Percentiles rank a stretch among this genome's conserved stretches.
phyloP scores from a whole-genome alignment of 2,797 vertebrate species.

The Peromyscus eremicus region DNA sequence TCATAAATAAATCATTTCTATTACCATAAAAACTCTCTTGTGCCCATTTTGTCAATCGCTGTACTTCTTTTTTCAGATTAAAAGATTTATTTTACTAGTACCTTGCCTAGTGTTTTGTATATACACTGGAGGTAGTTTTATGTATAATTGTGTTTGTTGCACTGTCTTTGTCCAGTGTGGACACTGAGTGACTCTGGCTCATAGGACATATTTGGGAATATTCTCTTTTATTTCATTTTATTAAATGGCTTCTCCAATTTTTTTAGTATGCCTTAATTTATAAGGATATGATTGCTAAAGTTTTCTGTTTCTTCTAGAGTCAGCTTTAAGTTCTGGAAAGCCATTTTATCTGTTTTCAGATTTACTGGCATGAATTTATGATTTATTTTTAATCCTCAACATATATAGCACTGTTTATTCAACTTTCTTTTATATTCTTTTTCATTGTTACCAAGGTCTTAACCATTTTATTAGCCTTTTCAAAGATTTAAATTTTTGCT shows the following conservation, averaged over 20 bases:
- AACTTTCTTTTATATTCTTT: not conserved
- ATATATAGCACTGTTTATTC: conserved; percentile 18
- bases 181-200: conserved; percentile 17
- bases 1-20: not conserved
- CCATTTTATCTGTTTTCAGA: conserved; percentile 35
- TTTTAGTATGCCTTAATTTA: not conserved
- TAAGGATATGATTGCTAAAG: not conserved
- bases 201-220: not conserved
- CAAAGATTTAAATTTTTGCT: not conserved
- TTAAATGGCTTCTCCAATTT: not conserved
- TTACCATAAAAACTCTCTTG: not conserved
- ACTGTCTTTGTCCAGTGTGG: not conserved
- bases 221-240: conserved; percentile 1
- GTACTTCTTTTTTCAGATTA: not conserved
- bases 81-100: not conserved
- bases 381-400: conserved; percentile 12
- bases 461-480: conserved; percentile 1
- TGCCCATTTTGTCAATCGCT: not conserved
- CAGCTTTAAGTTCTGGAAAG: conserved; percentile 6
- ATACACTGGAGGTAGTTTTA: not conserved
- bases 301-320: conserved; percentile 31
- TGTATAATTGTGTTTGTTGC: not conserved
- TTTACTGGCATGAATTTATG: not conserved
- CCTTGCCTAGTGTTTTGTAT: not conserved
- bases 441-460: conserved; percentile 12